Evolutionary conservation across 2,888 invertebrate species (phyloP), one percentile per base, ranked within the genome.

Genomic region (Phragmatobia fuliginosa): DNA sequence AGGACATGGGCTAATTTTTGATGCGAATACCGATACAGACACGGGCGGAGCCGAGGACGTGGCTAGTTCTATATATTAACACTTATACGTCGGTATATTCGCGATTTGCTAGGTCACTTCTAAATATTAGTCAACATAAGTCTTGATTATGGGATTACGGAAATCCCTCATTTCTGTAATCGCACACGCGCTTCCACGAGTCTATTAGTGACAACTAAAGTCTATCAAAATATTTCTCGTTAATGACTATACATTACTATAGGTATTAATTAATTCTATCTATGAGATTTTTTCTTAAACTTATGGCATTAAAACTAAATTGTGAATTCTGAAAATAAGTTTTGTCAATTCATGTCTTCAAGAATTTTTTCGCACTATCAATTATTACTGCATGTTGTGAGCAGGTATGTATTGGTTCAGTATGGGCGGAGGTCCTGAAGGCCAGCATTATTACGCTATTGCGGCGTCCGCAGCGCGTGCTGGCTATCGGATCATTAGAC

Each of bases 161-260:
- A n/a, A n/a, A n/a, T n/a, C n/a, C n/a, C n/a, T n/a, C n/a, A n/a
- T 76, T 81, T 73, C 74, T 71, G 69, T 70, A 33, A 61, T 49
- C 74, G 69, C 70, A 64, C 66, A 64, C 73, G 71, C 71, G 71
- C 62, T 67, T 73, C 45, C 38, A 59, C 14, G 21, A 58, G 66
- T 66, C 52, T 11, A 62, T 72, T 70, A 66, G 72, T 65, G 60
- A 63, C 59, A 73, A 69, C 56, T 72, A 21, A 67, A 72, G 62
- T 68, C 52, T 68, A 67, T 71, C 65, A 65, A 62, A 49, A 18
- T 71, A 41, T 28, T 64, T 64, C 52, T 64, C 56, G 16, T 64
- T 49, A 66, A 14, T 31, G 14, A 5, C 18, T 21, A 14, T 18
- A 38, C 56, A 11, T 31, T 49, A 49, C 25, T 5, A 25, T n/a